Evolutionary conservation across 2,888 invertebrate species (phyloP), one percentile per base, ranked within the genome.

Genomic region (Standfussiana lucernea): DNA sequence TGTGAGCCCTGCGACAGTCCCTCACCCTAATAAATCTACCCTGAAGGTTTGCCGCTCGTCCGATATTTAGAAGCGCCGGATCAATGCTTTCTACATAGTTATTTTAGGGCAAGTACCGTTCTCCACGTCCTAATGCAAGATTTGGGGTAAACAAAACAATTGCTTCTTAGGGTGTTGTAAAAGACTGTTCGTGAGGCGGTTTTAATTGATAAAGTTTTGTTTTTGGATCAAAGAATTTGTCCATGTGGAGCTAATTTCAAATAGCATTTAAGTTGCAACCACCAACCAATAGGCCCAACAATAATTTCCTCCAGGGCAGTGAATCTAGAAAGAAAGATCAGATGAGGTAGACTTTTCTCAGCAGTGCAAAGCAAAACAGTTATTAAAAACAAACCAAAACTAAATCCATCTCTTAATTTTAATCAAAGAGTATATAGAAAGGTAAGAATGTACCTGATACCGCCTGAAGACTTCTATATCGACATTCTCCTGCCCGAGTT

Each of bases 1-100:
- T 80, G 85, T 86, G 76, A 81, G 68, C 88, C 88, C 83, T 80
- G 84, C 86, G 76, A 81, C 80, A 84, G 70, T 80, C 91, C 90
- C 90, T 90, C 89, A 90, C 92, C 92, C 90, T 91, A 91, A 93
- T 93, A 93, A 93, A 93, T 93, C 92, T 92, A 90, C 89, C 86
- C 88, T 84, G 87, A 89, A 91, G 92, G 91, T 91, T 91, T 88
- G 86, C 88, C 90, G 86, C 88, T 87, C 90, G 88, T 86, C 91
- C 91, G 88, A 91, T 92, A 93, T 92, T 92, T 90, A 91, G 88
- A 84, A 89, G 89, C 90, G 87, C 64, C 81, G 91, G 91, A 90
- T 92, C 91, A 91, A 91, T 92, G 91, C 84, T 88, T 88, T 78
- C 83, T 86, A 86, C 87, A 84, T 88, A 89, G 89, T 89, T 91